These are phyloP conservation scores for Crax fasciolata DNA, from an alignment of 2,797 vertebrate genomes.

Conservation along the genomic window DNA sequence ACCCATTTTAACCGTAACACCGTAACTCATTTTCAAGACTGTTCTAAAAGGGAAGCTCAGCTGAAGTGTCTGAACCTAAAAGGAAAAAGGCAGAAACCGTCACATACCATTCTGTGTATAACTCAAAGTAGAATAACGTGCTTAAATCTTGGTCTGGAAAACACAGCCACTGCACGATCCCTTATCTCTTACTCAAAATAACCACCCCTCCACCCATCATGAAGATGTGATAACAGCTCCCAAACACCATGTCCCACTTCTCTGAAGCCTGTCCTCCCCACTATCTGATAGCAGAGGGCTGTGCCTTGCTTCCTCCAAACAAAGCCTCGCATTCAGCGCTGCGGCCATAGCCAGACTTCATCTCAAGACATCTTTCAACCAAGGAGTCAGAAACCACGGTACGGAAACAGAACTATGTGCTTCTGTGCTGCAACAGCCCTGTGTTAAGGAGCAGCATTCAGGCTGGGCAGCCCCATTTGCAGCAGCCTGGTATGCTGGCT, in stretches of 20 bases:
- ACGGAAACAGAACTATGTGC: not conserved
- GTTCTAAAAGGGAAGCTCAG: not conserved
- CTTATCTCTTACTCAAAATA: not conserved
- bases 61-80: not conserved
- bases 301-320: slow-evolving; percentile 7
- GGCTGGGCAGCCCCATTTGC: not conserved
- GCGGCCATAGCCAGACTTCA: not conserved
- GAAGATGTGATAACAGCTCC: not conserved
- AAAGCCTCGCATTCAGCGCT: slow-evolving; percentile 67
- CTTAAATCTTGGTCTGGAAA: not conserved
- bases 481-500: not conserved
- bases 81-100: rapidly evolving
- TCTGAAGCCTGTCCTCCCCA: not conserved
- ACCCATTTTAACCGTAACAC: not conserved
- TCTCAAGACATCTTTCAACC: slow-evolving; percentile 30
- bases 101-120: rapidly evolving
- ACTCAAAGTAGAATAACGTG: not conserved
- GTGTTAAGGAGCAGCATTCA: not conserved
- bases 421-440: not conserved
- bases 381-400: not conserved
- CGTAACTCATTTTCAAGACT: not conserved
- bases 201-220: not conserved
- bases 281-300: slow-evolving; percentile 40
- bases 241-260: slow-evolving; percentile 2
- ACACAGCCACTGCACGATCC: not conserved